Evolutionary conservation across 2,113 vertebrate species (phyloP).

Genomic region (Thalassarche chlororhynchos): DNA sequence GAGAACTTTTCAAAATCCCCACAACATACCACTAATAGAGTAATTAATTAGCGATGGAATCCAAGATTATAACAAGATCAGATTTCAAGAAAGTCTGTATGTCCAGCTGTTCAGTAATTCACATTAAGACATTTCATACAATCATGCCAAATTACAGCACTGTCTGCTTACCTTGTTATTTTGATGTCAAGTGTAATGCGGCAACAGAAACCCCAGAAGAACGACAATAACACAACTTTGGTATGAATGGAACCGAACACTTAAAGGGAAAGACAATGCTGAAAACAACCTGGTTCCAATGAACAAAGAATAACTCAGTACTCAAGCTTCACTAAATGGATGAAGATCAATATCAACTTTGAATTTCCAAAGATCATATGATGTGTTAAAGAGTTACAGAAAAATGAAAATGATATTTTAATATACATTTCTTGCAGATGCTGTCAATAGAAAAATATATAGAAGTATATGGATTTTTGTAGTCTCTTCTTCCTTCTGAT

Average conservation of each 20-base stretch:
- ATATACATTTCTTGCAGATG: background rate
- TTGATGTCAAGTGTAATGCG: background rate
- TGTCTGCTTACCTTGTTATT: background rate
- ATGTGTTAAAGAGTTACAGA: background rate
- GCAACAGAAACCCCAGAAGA: background rate
- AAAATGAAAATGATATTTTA: background rate
- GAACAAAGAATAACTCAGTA: background rate
- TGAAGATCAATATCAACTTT: background rate
- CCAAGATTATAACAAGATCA: background rate
- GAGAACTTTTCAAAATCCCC: background rate
- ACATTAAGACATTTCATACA: background rate
- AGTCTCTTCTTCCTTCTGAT: background rate
- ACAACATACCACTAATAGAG: background rate
- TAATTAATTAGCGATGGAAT: background rate
- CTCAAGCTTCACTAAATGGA: background rate
- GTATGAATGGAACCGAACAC: background rate
- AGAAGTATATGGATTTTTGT: background rate
- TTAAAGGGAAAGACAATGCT: background rate
- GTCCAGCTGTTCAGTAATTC: background rate
- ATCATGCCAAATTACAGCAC: background rate
- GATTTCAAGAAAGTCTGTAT: background rate
- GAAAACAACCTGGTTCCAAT: background rate
- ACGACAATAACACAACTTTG: background rate
- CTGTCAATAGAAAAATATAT: background rate
- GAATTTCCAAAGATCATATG: background rate